Evolutionary conservation across 1,140 invertebrate genomes (phyloP), one percentile per base, ranked within the genome.

Genomic region (Carcinoscorpius rotundicauda): DNA sequence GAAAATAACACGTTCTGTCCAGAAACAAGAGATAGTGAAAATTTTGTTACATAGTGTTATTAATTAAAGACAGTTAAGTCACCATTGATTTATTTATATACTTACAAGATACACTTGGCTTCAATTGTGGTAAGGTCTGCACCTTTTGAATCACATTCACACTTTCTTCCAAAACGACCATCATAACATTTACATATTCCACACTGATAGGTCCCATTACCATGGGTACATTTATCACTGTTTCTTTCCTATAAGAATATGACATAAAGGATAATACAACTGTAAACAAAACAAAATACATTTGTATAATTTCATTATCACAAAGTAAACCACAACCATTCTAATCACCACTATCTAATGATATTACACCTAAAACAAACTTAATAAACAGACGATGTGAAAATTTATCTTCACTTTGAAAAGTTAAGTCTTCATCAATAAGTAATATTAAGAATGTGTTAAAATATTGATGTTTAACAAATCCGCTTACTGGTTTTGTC

Each of bases 181-280:
- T 84, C 78, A 66, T 86, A 78, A 77, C 93, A 97, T 66, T 86
- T 82, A 74, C 93, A 97, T 69, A 94, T 84, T 59, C 93, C 94
- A 77, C 93, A 97, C 73, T 87, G 86, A 66, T 76, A 70, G 58
- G 77, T 78, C 50, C 77, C 77, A 65, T 73, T 69, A n/a, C 70
- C 71, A 53, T 62, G 52, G 60, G 63, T 65, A 63, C 68, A 71
- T 29, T 67, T 60, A 49, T 49, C 11, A 65, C 67, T 69, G n/a
- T 68, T 53, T 50, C 11, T 53, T 62, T 72, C 68, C 63, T 71
- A 62, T 10, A 58, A 11, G 60, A 59, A 29, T 29, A 29, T 29
- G 29, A 29, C 29, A 29, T 29, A 52, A 63, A 55, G 29, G 29
- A 58, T 51, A 11, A 61, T 56, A 11, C 3, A 63, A 9, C n/a